Conservation (phyloP, 2,113 vertebrate species). For the Saccopteryx bilineata region DNA sequence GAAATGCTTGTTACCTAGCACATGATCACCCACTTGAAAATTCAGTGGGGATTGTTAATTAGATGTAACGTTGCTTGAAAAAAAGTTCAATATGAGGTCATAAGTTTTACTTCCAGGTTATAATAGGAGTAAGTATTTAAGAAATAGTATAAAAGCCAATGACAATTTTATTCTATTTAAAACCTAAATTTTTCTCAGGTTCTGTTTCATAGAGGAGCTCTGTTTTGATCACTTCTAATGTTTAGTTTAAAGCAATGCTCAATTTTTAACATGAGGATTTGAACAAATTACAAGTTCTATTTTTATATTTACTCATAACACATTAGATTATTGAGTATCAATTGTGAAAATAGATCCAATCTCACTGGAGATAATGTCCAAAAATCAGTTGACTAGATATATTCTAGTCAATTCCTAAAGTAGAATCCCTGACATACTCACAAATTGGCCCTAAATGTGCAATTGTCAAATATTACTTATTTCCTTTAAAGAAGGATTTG, state of each 20-base stretch:
- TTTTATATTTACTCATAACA: background rate
- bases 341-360: background rate
- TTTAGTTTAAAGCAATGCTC: background rate
- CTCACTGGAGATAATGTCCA: background rate
- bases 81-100: background rate
- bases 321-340: background rate
- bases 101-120: background rate
- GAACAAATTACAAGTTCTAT: background rate
- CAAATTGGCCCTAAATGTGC: background rate
- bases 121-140: background rate
- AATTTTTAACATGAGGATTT: slow-evolving; percentile 16
- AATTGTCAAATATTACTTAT: background rate
- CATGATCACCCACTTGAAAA: background rate
- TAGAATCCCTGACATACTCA: background rate
- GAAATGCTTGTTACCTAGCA: background rate
- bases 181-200: slow-evolving; percentile 21
- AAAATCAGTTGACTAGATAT: background rate
- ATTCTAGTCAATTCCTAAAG: background rate
- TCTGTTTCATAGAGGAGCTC: background rate
- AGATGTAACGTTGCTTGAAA: background rate
- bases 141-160: background rate
- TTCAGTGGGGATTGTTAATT: background rate
- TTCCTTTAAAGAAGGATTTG: background rate
- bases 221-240: slow-evolving; percentile 31
- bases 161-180: background rate